Evolutionary conservation across 2,113 vertebrate species (phyloP).

Genomic region (Hucho hucho): DNA sequence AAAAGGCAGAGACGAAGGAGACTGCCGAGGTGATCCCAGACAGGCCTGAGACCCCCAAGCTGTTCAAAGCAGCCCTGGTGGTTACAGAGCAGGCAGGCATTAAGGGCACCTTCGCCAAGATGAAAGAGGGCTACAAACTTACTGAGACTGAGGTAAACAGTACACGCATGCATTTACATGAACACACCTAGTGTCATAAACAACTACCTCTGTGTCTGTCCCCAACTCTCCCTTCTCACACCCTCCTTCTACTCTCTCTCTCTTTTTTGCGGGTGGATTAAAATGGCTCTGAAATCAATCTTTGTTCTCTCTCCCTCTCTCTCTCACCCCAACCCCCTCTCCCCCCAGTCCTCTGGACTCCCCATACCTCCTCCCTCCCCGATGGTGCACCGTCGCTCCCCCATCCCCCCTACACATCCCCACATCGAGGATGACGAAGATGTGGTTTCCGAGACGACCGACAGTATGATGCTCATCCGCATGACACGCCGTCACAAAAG

Average conservation of each 20-base stretch:
- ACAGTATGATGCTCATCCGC: slow-evolving; percentile 69
- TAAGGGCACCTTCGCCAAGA: slow-evolving; percentile 72
- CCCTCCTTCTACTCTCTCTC: not conserved
- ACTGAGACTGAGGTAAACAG: too few relatives aligned
- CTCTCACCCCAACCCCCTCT: not conserved
- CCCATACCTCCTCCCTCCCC: slow-evolving; percentile 64
- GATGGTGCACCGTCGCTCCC: slow-evolving; percentile 58
- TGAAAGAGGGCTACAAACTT: slow-evolving; percentile 74
- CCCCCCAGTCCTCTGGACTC: slow-evolving; percentile 29
- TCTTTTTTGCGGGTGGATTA: too few relatives aligned
- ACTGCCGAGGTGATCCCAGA: slow-evolving; percentile 72
- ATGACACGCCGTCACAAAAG: slow-evolving; percentile 61
- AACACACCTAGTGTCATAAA: too few relatives aligned
- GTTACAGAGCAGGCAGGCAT: slow-evolving; percentile 67
- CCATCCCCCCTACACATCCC: slow-evolving; percentile 24
- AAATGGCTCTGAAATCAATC: not conserved
- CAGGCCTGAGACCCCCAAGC: slow-evolving; percentile 79
- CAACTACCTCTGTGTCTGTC: not conserved
- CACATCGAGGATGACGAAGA: slow-evolving; percentile 20
- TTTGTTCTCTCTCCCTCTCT: not conserved
- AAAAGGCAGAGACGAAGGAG: slow-evolving; percentile 56
- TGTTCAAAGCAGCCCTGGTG: slow-evolving; percentile 82
- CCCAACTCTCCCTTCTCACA: not conserved
- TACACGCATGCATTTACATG: too few relatives aligned
- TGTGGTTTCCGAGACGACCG: slow-evolving; percentile 55